Base-by-base conservation (phyloP, 2,797 vertebrate species). In the Spheniscus humboldti region DNA sequence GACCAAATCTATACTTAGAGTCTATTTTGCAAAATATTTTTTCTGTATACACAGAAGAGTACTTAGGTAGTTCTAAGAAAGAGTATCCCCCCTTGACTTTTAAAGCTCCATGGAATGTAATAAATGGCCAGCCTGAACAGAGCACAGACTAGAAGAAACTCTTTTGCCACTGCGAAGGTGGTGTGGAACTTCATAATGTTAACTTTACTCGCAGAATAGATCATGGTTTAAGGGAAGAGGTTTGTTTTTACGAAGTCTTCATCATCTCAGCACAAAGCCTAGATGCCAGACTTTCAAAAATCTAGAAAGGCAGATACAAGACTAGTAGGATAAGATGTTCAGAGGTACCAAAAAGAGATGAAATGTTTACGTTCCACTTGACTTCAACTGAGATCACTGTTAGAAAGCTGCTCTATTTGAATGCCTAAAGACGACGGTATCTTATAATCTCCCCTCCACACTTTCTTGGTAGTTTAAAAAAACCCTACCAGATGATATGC, bases 341-440 rank as follows among this genome's bases (percentile, higher is more conserved):
- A 43, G 53, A 71, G 25, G 33, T 35, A 90, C 6, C 10, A 85
- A 76, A 92, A 60, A 48, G 27, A 27, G 41, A 75, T 23, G 2
- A 82, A 68, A 60, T 69, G 22, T 69, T 86, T 72, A 60, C 1
- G 1, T 82, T 86, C 37, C 22, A 45, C 55, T 56, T 69, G 31
- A 73, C 68, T 88, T 88, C 41, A 74, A 33, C 28, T 6, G 16
- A 81, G 37, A 66, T 25, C 9, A 37, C 35, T 68, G 7, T 59
- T 48, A 79, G 45, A 64, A 59, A 72, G 17, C 30, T 55, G 20
- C 8, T 59, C 8, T 50, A 22, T 52, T 35, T 72, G 30, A 93
- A 78, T 48, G 13, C 14, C 22, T 86, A 45, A 72, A 74, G 57
- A 76, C 28, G 6, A 52, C 0, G 0, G 3, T 18, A 43, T 33